Evolutionary conservation across 2,113 vertebrate species (phyloP).

Genomic region (Riparia riparia): DNA sequence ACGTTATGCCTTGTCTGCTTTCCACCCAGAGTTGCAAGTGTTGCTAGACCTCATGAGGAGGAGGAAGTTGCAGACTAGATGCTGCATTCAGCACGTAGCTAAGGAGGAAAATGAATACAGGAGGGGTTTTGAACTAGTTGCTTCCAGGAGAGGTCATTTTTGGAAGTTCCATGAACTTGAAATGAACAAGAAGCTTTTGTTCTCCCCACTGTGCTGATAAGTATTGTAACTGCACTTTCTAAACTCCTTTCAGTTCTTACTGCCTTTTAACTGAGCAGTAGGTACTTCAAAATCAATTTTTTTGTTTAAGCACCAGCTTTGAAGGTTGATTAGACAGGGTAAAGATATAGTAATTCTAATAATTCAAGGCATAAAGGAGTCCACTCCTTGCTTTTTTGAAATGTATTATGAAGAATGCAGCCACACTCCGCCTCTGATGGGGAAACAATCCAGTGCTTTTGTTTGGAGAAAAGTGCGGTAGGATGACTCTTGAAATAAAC

Average conservation of each 20-base stretch:
- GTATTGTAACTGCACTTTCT: neutral
- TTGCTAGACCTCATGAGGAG: neutral
- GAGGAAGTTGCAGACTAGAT: accelerated
- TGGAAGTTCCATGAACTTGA: neutral
- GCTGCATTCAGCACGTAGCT: neutral
- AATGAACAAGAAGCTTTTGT: neutral
- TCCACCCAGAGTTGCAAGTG: neutral
- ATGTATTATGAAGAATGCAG: neutral
- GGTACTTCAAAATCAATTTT: neutral
- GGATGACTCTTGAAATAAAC: neutral
- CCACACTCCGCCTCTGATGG: neutral
- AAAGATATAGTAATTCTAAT: neutral
- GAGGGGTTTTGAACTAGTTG: neutral
- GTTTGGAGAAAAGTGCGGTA: neutral
- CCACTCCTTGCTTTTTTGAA: neutral
- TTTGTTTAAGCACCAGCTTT: neutral
- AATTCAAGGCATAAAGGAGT: neutral
- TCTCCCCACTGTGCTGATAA: neutral
- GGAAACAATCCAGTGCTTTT: neutral
- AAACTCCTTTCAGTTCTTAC: neutral
- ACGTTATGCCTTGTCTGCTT: neutral
- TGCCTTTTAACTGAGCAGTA: neutral
- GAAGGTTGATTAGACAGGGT: neutral
- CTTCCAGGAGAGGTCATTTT: neutral
- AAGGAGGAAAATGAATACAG: neutral